Evolutionary conservation across 92 coral and sea anemone genomes (phyloP).

Genomic region (Bergia sp.): DNA sequence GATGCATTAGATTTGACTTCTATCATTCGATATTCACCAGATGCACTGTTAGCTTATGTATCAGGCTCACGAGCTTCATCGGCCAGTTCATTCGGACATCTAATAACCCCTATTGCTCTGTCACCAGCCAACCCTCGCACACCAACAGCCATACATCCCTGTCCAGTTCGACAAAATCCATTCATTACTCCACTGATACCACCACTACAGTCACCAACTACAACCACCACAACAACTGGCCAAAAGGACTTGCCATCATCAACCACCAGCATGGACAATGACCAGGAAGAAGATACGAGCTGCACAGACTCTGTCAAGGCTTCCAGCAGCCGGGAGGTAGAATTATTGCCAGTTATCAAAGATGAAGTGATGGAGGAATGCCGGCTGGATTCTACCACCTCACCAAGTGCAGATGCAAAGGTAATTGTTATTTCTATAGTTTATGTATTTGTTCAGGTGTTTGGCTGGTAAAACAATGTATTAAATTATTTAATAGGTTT

Average conservation of each 20-base stretch:
- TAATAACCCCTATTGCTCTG: conserved; percentile 81
- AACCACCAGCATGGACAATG: conserved; percentile 68
- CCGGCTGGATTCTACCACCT: conserved; percentile 83
- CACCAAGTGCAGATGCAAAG: conserved; percentile 79
- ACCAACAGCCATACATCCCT: conserved; percentile 49
- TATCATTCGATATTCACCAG: conserved; percentile 93
- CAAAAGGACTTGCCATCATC: conserved; percentile 83
- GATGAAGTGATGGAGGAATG: conserved; percentile 77
- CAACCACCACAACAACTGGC: conserved; percentile 55
- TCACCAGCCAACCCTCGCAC: conserved; percentile 61
- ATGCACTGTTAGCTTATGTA: conserved; percentile 88
- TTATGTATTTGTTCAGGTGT: background rate
- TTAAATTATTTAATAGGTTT: too few relatives aligned
- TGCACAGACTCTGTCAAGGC: conserved; percentile 70
- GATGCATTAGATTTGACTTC: conserved; percentile 96
- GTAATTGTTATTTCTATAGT: conserved; percentile 51
- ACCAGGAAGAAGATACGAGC: conserved; percentile 70
- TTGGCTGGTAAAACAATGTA: too few relatives aligned
- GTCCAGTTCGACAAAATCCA: conserved; percentile 58
- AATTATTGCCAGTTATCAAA: conserved; percentile 50
- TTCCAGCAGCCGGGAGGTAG: conserved; percentile 44
- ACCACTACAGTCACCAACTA: conserved; percentile 65
- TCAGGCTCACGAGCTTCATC: conserved; percentile 88
- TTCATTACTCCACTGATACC: conserved; percentile 82
- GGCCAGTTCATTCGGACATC: conserved; percentile 96